A percentile compares a stretch with the other conserved stretches of the same genome.
Evolutionary conservation across 2,888 invertebrate species (phyloP).

Genomic region (Hofmannophila pseudospretella): DNA sequence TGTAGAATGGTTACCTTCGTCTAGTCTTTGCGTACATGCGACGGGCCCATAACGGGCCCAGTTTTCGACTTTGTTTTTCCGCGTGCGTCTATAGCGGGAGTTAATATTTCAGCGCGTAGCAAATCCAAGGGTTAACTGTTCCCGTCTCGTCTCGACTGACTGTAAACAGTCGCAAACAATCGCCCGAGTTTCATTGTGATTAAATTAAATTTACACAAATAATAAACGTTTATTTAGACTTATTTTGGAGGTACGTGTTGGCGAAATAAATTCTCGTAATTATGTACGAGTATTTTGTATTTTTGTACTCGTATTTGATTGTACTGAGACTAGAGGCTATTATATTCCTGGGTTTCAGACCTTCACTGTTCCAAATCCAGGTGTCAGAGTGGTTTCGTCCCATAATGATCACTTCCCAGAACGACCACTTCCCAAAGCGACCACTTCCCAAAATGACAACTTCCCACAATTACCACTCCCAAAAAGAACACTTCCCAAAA

Average conservation of each 20-base stretch:
- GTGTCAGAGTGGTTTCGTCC: no score
- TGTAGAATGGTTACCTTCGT: no score
- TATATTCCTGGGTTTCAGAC: no score
- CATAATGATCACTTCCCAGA: no score
- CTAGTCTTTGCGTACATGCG: conserved; percentile 65
- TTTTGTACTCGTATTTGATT: no score
- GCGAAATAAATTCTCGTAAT: not conserved
- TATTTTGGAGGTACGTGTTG: not conserved
- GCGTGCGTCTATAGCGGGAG: conserved; percentile 66
- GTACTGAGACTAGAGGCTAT: no score
- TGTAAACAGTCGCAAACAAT: conserved; percentile 46
- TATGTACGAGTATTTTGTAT: no score
- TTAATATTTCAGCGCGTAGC: conserved; percentile 74
- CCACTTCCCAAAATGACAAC: no score
- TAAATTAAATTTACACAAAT: conserved; percentile 14
- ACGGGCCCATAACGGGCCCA: conserved; percentile 70
- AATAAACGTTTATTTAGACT: not conserved
- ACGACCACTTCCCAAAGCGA: no score
- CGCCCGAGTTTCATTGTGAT: conserved; percentile 40
- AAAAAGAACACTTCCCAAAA: no score
- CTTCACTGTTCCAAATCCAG: no score
- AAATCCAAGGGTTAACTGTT: conserved; percentile 73
- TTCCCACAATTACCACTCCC: no score
- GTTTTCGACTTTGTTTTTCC: conserved; percentile 76
- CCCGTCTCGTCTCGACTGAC: conserved; percentile 32